Evolutionary conservation across 2,888 invertebrate species (phyloP), one percentile per base, ranked within the genome.

Genomic region (Scaptomyza flava): DNA sequence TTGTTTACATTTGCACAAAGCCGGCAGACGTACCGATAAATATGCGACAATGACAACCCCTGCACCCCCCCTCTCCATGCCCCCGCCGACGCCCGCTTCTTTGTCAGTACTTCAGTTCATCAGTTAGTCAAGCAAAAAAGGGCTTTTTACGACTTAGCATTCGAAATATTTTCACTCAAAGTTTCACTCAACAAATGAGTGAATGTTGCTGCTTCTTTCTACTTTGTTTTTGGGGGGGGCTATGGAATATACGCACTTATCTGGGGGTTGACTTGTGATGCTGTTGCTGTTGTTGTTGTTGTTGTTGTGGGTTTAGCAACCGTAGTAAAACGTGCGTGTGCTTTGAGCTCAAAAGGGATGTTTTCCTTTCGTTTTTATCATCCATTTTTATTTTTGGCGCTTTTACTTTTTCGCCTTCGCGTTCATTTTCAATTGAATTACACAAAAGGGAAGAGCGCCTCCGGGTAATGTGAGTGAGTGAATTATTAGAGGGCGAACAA

Each of bases 1-100:
- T 86, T 87, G 82, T 84, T 86, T 85, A 83, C 81, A 74, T 74
- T 85, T 74, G 62, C 54, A 50, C 50, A 73, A 83, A 81, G 83
- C 84, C 84, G 85, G 84, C 85, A 70, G 52, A 51, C 51, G 75
- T 2, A 7, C 50, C 66, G 66, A 72, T 74, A 50, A 52, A 34
- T 62, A 64, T 62, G 50, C 50, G 38, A 7, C 38, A 8, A 3
- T 8, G 8, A n/a, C n/a, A n/a, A n/a, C n/a, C n/a, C n/a, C 33
- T 9, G 1, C 17, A n/a, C 17, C 9, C 62, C 66, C 79, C 6
- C 2, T 5, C 6, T 30, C 4, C 34, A 2, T 2, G 1, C 11
- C 34, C 12, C 12, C 12, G 12, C 17, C 17, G 17, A 17, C 17
- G 17, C 17, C 17, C 17, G 17, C 17, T 17, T 17, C 17, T 17